Evolutionary conservation across 2,797 vertebrate genomes (phyloP).

Genomic region (Sebastolobus alascanus): DNA sequence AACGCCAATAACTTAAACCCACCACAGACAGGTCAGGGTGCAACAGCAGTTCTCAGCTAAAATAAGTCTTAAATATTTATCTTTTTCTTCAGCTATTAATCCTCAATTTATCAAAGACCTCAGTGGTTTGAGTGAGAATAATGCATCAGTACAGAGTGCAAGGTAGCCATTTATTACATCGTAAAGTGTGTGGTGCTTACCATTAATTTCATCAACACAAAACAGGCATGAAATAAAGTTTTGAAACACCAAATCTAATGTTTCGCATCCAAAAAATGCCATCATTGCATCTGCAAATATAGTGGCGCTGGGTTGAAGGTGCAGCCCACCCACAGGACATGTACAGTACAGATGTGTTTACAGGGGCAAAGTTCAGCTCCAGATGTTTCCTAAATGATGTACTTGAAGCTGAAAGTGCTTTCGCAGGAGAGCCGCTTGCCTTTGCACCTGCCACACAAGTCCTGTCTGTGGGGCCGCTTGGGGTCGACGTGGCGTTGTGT

Average conservation of each 20-base stretch:
- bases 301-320: no score
- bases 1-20: no score
- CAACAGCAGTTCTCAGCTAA: no score
- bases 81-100: neutral
- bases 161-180: slow-evolving; percentile 75
- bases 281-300: slow-evolving; percentile 14
- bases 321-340: no score
- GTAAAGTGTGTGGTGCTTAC: slow-evolving; percentile 35
- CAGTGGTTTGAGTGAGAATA: neutral
- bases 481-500: slow-evolving; percentile 96
- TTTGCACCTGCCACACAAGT: slow-evolving; percentile 96
- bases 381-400: slow-evolving; percentile 89
- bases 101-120: neutral
- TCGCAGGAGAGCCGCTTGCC: slow-evolving; percentile 97
- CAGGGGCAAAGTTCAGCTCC: slow-evolving; percentile 23
- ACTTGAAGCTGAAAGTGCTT: slow-evolving; percentile 99
- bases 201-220: slow-evolving; percentile 68
- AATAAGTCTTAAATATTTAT: no score
- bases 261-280: slow-evolving; percentile 38
- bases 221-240: slow-evolving; percentile 69
- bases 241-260: slow-evolving; percentile 43
- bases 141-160: slow-evolving; percentile 58
- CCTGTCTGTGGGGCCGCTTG: slow-evolving; percentile 96
- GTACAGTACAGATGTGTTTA: no score
- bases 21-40: neutral